Percentiles rank a stretch among this genome's conserved stretches.
These are phyloP conservation scores for Callyntrura sp. DNA, from an alignment of 2,888 invertebrate genomes.

Conservation along the genomic window DNA sequence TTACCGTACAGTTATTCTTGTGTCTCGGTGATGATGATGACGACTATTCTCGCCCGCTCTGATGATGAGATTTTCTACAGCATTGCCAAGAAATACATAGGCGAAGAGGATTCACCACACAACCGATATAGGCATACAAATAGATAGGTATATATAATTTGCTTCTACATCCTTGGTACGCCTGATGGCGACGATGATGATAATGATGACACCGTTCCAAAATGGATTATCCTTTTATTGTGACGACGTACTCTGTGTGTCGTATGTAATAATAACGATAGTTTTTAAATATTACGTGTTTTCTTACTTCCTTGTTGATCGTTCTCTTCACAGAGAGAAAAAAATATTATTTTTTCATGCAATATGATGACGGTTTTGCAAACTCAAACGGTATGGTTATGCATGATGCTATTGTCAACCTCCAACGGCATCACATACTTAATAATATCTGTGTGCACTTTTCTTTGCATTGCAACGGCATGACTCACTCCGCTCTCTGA, in stretches of 20 bases:
- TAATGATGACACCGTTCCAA: constrained; percentile 60
- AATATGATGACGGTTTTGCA: neutral
- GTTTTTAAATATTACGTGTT: neutral
- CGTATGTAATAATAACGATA: constrained; percentile 12
- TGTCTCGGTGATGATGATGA: neutral
- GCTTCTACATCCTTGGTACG: neutral
- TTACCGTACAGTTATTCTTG: no score
- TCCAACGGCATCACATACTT: constrained; percentile 9
- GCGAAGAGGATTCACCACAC: neutral
- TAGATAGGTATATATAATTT: no score
- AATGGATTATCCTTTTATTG: constrained; percentile 48
- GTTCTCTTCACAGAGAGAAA: neutral
- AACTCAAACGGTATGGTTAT: neutral
- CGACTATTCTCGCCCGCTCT: neutral
- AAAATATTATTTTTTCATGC: constrained; percentile 20
- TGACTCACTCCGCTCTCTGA: constrained; percentile 36
- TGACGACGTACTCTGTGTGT: neutral
- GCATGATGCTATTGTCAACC: constrained; percentile 5
- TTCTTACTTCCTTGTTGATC: constrained; percentile 36
- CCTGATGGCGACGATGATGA: neutral
- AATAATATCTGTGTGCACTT: constrained; percentile 8
- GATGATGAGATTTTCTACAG: constrained; percentile 49
- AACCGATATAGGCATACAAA: no score
- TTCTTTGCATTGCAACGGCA: constrained; percentile 41
- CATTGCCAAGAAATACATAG: constrained; percentile 53